Conservation (phyloP, 2,113 vertebrate genomes). For the Ceratotherium simum region DNA sequence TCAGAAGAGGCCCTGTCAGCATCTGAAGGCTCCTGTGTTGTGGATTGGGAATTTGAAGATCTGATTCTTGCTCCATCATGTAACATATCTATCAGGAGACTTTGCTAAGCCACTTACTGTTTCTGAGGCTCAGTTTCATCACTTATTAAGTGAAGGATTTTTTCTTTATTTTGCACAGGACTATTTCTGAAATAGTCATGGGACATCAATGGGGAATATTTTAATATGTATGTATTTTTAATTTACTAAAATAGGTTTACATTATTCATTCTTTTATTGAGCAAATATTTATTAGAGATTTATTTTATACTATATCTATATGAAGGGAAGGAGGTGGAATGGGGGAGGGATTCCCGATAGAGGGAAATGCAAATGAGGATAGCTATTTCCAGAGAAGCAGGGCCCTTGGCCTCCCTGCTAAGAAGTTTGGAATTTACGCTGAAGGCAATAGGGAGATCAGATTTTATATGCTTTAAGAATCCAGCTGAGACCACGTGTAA, state of each 20-base stretch:
- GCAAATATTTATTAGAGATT: not conserved
- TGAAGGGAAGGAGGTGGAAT: not conserved
- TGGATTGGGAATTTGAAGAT: not conserved
- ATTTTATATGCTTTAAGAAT: not conserved
- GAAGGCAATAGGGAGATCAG: not conserved
- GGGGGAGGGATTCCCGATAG: not conserved
- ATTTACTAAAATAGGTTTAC: not conserved
- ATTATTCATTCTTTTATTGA: not conserved
- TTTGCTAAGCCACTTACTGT: not conserved
- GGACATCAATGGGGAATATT: not conserved
- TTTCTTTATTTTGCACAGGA: not conserved
- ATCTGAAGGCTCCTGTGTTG: not conserved
- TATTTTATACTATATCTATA: not conserved
- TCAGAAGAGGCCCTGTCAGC: not conserved
- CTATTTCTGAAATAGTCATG: not conserved
- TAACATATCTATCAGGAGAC: not conserved
- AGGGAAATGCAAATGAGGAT: not conserved
- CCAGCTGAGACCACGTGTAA: not conserved
- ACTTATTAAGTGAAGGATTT: not conserved
- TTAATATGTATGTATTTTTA: not conserved
- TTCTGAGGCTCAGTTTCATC: not conserved
- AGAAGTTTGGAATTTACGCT: not conserved
- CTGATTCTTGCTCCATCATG: not conserved
- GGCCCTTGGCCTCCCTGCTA: not conserved
- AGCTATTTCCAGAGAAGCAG: not conserved